phyloP scores from a whole-genome alignment of 2,888 invertebrate genomes.

The Andrena marginata region DNA sequence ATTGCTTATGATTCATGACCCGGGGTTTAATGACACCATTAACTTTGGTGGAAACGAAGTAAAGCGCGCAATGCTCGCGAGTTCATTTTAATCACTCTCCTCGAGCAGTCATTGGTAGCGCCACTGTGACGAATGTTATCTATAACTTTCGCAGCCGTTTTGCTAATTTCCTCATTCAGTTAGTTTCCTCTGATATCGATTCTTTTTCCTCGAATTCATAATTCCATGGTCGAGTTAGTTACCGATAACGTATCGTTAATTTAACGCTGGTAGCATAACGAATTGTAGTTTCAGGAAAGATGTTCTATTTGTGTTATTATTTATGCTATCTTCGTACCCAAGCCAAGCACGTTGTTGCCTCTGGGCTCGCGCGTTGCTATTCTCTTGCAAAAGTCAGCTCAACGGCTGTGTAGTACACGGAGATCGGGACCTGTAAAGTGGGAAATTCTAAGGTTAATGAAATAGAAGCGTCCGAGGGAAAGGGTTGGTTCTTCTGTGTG shows the following conservation, averaged over 20 bases:
- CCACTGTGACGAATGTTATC: background rate
- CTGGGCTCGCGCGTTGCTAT: no score
- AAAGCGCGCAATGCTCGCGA: background rate
- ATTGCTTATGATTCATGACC: constrained; percentile 1
- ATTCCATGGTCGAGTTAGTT: background rate
- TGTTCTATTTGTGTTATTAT: background rate
- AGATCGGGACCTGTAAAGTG: no score
- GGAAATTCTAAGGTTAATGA: background rate
- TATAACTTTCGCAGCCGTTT: background rate
- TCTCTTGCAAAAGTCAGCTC: no score
- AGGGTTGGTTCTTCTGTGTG: background rate
- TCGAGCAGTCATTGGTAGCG: background rate
- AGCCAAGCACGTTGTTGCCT: no score
- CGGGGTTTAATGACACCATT: background rate
- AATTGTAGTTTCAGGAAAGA: no score
- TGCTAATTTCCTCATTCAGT: background rate
- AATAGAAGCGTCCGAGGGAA: background rate
- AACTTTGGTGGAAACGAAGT: background rate
- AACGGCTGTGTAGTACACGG: no score
- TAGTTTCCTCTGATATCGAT: background rate
- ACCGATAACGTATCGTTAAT: background rate
- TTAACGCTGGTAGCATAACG: background rate
- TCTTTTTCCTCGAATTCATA: background rate
- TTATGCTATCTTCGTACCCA: background rate
- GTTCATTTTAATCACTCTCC: constrained; percentile 18